Base-by-base conservation (phyloP, 1,140 invertebrate genomes). In the Ostrea denselamellosa region DNA sequence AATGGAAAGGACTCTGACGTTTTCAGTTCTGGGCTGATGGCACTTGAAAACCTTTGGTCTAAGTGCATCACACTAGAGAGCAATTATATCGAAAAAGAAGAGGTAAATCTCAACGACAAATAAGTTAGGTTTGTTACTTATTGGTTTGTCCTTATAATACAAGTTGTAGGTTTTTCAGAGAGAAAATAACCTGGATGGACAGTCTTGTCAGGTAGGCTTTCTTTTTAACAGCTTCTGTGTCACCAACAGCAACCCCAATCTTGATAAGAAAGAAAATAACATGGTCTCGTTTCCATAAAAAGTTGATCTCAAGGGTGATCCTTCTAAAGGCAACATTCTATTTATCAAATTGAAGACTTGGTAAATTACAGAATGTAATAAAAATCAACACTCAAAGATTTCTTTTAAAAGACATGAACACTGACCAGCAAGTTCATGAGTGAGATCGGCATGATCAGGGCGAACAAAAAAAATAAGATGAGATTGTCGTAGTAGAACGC, bases 161-260 rank as follows among this genome's bases (percentile, higher is more conserved):
- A 44, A 44, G 5, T 44, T 44, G 34, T 44, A 44, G 34, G 5
- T 44, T 44, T 5, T 5, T 44, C 34, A 44, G 1, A 44, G 34
- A 44, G 34, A 44, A 8, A 54, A 68, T 62, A 90, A 93, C 93
- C 90, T 93, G 92, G 17, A 92, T 88, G 52, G 87, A 90, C 2
- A 93, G 88, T 84, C 91, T 88, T 19, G 90, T 91, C 12, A 93
- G 77, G 68, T 93, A 93, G 3, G 93, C 92, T 53, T 90, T 91
- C 34, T 91, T 92, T 86, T 93, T 91, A 34, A 93, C 91, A 85
- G 91, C 92, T 19, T 91, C 91, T 86, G 93, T 93, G 56, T 93
- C 93, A 25, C 93, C 93, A 7, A 93, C 92, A 19, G 93, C 93
- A 9, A 93, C 89, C 91, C 93, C 93, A 86, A 93, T 93, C 93